Evolutionary conservation across 2,888 invertebrate genomes (phyloP).

Genomic region (Drosophila fulvimacula): DNA sequence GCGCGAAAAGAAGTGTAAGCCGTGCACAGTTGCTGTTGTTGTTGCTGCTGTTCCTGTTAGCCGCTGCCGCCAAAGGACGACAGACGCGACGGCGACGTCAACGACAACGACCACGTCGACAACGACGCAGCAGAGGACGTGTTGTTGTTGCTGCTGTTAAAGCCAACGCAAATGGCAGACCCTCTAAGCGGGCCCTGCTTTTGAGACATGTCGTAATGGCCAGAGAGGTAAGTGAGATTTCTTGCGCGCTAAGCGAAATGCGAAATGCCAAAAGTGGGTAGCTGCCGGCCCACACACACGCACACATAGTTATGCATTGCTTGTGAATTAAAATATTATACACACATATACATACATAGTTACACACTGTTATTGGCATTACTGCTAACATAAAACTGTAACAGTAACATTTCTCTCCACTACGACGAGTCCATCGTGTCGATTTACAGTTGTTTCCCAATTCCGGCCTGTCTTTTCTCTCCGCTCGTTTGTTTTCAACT

Average conservation of each 20-base stretch:
- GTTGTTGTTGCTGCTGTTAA: slow-evolving; percentile 55
- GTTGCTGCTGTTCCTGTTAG: slow-evolving; percentile 62
- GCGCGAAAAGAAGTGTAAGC: slow-evolving; percentile 79
- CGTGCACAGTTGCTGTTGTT: slow-evolving; percentile 63
- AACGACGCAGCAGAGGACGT: slow-evolving; percentile 36
- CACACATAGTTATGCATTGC: slow-evolving; percentile 36
- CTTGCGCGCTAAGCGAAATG: slow-evolving; percentile 25
- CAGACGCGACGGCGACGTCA: slow-evolving; percentile 60
- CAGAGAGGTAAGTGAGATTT: slow-evolving; percentile 84
- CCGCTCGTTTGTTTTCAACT: slow-evolving; percentile 50
- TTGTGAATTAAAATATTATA: slow-evolving; percentile 43
- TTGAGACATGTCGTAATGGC: slow-evolving; percentile 86
- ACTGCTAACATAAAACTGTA: slow-evolving; percentile 25
- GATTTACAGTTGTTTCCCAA: slow-evolving; percentile 42
- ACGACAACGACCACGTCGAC: slow-evolving; percentile 37
- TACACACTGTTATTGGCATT: slow-evolving; percentile 11
- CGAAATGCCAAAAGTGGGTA: slow-evolving; percentile 42
- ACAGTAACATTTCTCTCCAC: slow-evolving; percentile 28
- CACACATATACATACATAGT: slow-evolving; percentile 1
- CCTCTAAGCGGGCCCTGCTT: slow-evolving; percentile 84
- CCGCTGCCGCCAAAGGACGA: slow-evolving; percentile 64
- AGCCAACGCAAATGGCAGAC: slow-evolving; percentile 83
- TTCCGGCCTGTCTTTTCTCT: slow-evolving; percentile 19
- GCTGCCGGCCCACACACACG: slow-evolving; percentile 38
- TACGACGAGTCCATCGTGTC: slow-evolving; percentile 23